Evolutionary conservation across 2,113 vertebrate species (phyloP), one percentile per base, ranked within the genome.

Genomic region (Bufo gargarizans): DNA sequence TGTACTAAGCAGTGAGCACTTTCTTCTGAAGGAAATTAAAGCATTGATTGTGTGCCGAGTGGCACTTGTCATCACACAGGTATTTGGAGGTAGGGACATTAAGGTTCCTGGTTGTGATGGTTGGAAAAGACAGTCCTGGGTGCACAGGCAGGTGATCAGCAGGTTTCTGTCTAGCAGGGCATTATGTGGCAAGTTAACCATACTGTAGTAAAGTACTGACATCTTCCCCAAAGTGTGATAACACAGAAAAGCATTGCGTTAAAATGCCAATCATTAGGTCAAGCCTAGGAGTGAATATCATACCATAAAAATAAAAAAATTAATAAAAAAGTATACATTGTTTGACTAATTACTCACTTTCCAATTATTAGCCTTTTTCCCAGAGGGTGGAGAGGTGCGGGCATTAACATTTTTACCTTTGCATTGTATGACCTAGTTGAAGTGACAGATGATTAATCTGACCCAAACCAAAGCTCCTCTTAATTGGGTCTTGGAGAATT

Each of bases 401-500:
- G 59, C 81, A 82, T 50, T 50, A 83, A 67, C 19, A 82, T 22
- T 56, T 82, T 69, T 47, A 55, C 63, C 16, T 84, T 58, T 67
- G 49, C 81, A 43, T 77, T 77, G 17, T 77, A 49, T 88, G 87
- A 88, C 87, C 87, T 72, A 88, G 81, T 77, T 84, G 87, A 84
- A 77, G 83, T 77, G 87, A 88, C 87, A 84, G 80, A 59, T 47
- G 87, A 88, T 88, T 84, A 88, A 88, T 88, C 81, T 88, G 87
- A 78, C 81, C 81, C 74, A 84, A 83, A 88, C 72, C 58, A 71
- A 47, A 55, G 72, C 77, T 43, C 56, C 47, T 76, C 87, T 67
- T 88, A 88, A 88, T 88, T 88, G 79, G 58, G 55, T 88, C 86
- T 88, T 88, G 78, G 86, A 56, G 86, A 88, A 82, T 82, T 61